These are phyloP conservation scores for Mamestra brassicae DNA, from an alignment of 2,888 invertebrate genomes.

Conservation along the genomic window DNA sequence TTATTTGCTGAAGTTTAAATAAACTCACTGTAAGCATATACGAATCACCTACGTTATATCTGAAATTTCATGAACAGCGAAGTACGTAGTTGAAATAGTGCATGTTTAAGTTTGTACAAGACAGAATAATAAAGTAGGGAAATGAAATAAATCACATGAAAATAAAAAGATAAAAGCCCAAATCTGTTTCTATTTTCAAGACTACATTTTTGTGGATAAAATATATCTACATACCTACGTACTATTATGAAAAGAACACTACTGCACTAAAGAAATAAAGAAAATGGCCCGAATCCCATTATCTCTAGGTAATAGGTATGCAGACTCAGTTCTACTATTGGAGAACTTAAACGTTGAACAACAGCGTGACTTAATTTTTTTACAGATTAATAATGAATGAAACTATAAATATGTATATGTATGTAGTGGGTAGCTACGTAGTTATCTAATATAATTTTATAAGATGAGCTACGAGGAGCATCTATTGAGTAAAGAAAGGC, in stretches of 20 bases:
- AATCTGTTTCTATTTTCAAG: neutral
- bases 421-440: conserved; percentile 20
- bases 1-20: neutral
- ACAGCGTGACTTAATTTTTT: neutral
- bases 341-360: neutral
- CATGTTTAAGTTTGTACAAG: too few species aligned
- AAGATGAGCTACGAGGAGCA: conserved; percentile 75
- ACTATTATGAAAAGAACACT: neutral
- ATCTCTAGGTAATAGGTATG: neutral
- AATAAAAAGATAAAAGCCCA: too few species aligned
- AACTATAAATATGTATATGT: conserved; percentile 8
- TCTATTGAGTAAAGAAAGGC: conserved; percentile 81
- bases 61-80: neutral
- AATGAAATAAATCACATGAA: too few species aligned
- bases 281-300: neutral
- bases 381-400: conserved; percentile 11
- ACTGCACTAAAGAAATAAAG: neutral
- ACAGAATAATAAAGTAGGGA: too few species aligned
- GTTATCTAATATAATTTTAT: conserved; percentile 70
- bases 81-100: neutral
- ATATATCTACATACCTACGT: neutral
- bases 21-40: neutral
- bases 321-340: neutral
- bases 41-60: neutral
- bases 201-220: too few species aligned